Evolutionary conservation across 1,140 invertebrate genomes (phyloP).

Genomic region (Cardiocondyla obscurior): DNA sequence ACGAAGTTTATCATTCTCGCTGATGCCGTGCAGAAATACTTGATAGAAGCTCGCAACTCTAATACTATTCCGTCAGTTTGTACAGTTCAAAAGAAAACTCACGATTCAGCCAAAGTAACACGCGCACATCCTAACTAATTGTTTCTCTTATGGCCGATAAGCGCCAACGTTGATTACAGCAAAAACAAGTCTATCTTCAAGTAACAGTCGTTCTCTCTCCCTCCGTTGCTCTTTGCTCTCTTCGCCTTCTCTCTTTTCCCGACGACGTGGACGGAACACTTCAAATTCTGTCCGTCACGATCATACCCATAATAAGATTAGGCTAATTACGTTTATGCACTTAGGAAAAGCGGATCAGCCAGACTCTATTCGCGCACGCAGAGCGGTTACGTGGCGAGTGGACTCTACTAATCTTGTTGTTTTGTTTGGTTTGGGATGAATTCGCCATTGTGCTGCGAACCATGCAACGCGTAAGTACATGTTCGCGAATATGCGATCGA

Average conservation of each 20-base stretch:
- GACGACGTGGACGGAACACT: background rate
- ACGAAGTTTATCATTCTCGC: slow-evolving; percentile 60
- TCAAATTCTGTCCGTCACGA: slow-evolving; percentile 45
- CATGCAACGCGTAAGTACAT: slow-evolving; percentile 39
- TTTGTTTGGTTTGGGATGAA: slow-evolving; percentile 48
- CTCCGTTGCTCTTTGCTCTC: background rate
- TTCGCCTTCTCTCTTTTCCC: background rate
- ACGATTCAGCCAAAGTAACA: slow-evolving; percentile 7
- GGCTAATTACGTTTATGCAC: slow-evolving; percentile 55
- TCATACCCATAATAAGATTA: slow-evolving; percentile 57
- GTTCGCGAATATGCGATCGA: slow-evolving; percentile 47
- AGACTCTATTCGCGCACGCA: slow-evolving; percentile 2
- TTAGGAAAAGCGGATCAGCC: slow-evolving; percentile 53
- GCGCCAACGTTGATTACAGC: slow-evolving; percentile 40
- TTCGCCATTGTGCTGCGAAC: slow-evolving; percentile 29
- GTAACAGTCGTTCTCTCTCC: background rate
- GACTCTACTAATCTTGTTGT: slow-evolving; percentile 51
- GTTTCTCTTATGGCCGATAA: slow-evolving; percentile 29
- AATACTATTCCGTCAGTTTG: background rate
- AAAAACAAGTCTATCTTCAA: slow-evolving; percentile 43
- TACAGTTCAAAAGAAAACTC: slow-evolving; percentile 32
- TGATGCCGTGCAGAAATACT: slow-evolving; percentile 20
- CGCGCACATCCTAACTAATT: slow-evolving; percentile 1
- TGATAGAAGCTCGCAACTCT: slow-evolving; percentile 21
- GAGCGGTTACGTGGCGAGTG: slow-evolving; percentile 34